Base-by-base conservation (phyloP, 2,888 invertebrate genomes). In the Nemotelus pantherinus region DNA sequence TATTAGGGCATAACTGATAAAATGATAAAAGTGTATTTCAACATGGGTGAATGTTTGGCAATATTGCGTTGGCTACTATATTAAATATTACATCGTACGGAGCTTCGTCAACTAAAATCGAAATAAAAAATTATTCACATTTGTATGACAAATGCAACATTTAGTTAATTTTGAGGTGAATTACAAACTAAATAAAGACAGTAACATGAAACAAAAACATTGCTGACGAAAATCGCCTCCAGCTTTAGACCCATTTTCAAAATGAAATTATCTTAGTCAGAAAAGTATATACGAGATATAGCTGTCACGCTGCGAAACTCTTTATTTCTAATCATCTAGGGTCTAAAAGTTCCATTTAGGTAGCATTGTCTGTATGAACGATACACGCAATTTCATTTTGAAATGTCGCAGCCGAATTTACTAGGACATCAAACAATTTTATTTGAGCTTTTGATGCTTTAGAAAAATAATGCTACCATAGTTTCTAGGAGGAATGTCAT, bases 171-270 rank as follows among this genome's bases (percentile, higher is more conserved):
- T 60, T 43, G 55, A 43, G 9, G 4, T 39, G 63, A 41, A 41
- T 25, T 63, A 67, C 67, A 67, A 9, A 25, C 25, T 25, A 25
- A 25, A 25, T 25, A 25, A 25, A 25, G 25, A 63, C 64, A 75
- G n/a, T 25, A 76, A 81, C 80, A 25, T 25, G 72, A 55, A 57
- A 65, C 60, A 74, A 77, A 76, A 77, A 76, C 63, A 78, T 79
- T 43, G 78, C 77, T 74, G 78, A 60, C 77, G 74, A 70, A 79
- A 77, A 75, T 79, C 79, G 79, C 79, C 79, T 78, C 81, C 78
- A 79, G 77, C 80, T 80, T 82, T 78, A 81, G 81, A 82, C 82
- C 82, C 82, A 82, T 81, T 80, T 76, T 79, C 39, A 58, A 74
- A 77, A 78, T 80, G 81, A 81, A 81, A 81, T 81, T 81, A 81